These are phyloP conservation scores for Coluber constrictor DNA, from an alignment of 2,797 vertebrate species.

Conservation along the genomic window DNA sequence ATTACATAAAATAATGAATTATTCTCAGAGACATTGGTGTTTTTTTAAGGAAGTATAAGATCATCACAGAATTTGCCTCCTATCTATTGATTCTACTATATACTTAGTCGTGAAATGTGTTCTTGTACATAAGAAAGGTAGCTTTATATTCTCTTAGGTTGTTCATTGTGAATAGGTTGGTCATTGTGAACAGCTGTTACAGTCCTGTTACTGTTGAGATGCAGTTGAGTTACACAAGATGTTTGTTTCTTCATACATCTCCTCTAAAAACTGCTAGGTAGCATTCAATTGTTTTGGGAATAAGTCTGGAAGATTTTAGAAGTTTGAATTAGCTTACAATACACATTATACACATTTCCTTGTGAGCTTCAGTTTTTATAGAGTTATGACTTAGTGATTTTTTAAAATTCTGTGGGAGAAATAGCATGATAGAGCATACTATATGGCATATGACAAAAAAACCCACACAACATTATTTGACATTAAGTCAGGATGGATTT, in stretches of 20 bases:
- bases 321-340: neutral
- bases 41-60: neutral
- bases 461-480: neutral
- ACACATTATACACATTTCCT: neutral
- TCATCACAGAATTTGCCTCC: neutral
- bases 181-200: neutral
- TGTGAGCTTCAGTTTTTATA: neutral
- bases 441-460: neutral
- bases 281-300: neutral
- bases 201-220: neutral
- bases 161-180: neutral
- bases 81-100: neutral
- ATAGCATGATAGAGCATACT: neutral
- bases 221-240: neutral
- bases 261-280: neutral
- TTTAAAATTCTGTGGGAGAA: neutral
- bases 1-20: neutral
- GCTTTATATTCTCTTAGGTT: neutral
- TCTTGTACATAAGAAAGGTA: neutral
- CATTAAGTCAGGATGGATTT: neutral
- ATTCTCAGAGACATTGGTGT: neutral
- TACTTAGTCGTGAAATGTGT: neutral
- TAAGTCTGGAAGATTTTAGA: neutral
- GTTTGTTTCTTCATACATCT: neutral
- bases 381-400: neutral